These are phyloP conservation scores for Eulimnadia texana DNA, from an alignment of 1,140 invertebrate species.

Conservation along the genomic window DNA sequence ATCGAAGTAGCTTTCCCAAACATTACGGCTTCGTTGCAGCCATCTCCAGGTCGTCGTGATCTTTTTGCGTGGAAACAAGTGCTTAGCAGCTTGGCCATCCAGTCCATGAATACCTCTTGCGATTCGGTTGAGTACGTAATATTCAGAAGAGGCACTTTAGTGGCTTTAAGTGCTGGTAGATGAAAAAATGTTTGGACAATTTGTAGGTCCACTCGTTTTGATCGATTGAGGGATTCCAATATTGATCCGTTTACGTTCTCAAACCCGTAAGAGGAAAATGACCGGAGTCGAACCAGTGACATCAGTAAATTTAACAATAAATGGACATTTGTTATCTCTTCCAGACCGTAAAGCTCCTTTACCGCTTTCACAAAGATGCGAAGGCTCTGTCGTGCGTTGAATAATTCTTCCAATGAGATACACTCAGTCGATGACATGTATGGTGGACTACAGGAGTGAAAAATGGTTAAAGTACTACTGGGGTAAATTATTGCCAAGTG, in stretches of 20 bases:
- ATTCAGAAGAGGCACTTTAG: background rate
- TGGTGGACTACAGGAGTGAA: slow-evolving; percentile 20
- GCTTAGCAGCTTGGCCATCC: background rate
- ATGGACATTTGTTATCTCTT: slow-evolving; percentile 21
- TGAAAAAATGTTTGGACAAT: background rate
- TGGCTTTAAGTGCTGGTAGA: background rate
- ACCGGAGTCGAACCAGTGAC: slow-evolving; percentile 20
- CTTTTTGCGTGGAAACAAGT: background rate
- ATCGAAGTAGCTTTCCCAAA: background rate
- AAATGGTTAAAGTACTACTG: slow-evolving; percentile 22
- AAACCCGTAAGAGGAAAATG: slow-evolving; percentile 18
- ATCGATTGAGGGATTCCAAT: background rate
- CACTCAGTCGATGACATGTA: slow-evolving; percentile 19
- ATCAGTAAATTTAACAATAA: slow-evolving; percentile 17
- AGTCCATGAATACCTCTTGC: background rate
- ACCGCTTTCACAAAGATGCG: slow-evolving; percentile 20
- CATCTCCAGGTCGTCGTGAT: background rate
- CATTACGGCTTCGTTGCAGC: background rate
- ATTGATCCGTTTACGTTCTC: slow-evolving; percentile 17
- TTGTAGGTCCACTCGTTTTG: background rate
- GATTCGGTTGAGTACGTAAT: background rate
- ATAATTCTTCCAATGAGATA: slow-evolving; percentile 18
- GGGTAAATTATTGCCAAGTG: slow-evolving; percentile 17
- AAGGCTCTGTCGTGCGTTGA: slow-evolving; percentile 18
- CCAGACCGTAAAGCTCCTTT: slow-evolving; percentile 18